Base-by-base conservation (phyloP, 2,888 invertebrate genomes). In the Artemia sinica region DNA sequence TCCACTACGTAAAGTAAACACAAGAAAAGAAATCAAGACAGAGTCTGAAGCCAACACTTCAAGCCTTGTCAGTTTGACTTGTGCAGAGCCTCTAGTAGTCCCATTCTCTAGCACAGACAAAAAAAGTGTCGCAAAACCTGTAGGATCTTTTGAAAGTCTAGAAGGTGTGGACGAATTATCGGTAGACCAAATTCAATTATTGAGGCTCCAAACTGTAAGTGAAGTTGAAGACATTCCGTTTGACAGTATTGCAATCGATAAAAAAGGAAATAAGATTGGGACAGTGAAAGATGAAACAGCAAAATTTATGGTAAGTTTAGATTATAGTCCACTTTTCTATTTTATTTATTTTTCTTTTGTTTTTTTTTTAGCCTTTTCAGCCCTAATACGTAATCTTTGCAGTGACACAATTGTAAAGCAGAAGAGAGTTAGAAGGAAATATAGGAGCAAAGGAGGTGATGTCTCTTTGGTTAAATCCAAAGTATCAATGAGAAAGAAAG, bases 161-260 rank as follows among this genome's bases (percentile, higher is more conserved):
- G 71, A 71, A 48, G 73, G 71, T n/a, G 18, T 73, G 18, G 73
- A 71, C 13, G 74, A 74, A 52, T 51, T 72, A 12, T 71, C 72
- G 8, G 50, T 70, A 28, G 73, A 73, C 66, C 68, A 71, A 48
- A 51, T 69, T n/a, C 49, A 66, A 2, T 63, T 72, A n/a, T 66
- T 68, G 12, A 50, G 71, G 51, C 50, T 73, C 50, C 71, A 72
- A 41, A 71, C 73, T n/a, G 71, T 71, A 14, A 71, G 70, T 12
- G 73, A 73, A 65, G 72, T 72, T 12, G 73, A 73, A 52, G 73
- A 73, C 58, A 50, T 72, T 18, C 66, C 71, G 14, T 67, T 67
- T 41, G 72, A 69, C 28, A 69, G 12, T n/a, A 13, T 13, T n/a
- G 5, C 63, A 58, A 28, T 10, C 12, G 63, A 58, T n/a, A 58